Evolutionary conservation across 2,888 invertebrate genomes (phyloP).

Genomic region (Hirtodrosophila trivittata): DNA sequence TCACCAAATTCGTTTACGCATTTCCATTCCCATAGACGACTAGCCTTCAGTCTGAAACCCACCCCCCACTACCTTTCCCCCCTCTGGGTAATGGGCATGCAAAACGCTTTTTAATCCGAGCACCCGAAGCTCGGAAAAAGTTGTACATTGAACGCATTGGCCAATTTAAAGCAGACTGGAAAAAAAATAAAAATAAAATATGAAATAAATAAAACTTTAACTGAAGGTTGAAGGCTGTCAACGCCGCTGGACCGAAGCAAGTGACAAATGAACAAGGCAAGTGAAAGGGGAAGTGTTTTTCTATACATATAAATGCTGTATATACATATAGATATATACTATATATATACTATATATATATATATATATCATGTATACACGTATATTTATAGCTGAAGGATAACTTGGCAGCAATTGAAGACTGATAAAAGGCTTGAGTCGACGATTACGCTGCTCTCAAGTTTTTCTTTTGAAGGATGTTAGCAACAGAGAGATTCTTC

Average conservation of each 20-base stretch:
- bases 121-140: conserved; percentile 28
- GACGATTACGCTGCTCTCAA: conserved; percentile 2
- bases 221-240: conserved; percentile 48
- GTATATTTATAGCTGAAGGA: background rate
- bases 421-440: no score
- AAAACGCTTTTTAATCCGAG: conserved; percentile 71
- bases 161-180: conserved; percentile 53
- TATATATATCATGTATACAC: background rate
- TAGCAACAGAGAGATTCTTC: no score
- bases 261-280: conserved; percentile 48
- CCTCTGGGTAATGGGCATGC: conserved; percentile 56
- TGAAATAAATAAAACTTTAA: conserved; percentile 30
- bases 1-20: conserved; percentile 71
- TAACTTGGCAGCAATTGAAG: background rate
- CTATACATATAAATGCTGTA: background rate
- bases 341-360: conserved; percentile 1
- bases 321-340: background rate
- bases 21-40: conserved; percentile 45
- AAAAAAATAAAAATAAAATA: conserved; percentile 9
- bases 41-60: background rate
- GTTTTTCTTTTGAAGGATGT: background rate
- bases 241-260: conserved; percentile 35
- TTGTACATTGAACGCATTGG: conserved; percentile 57
- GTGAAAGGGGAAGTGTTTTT: conserved; percentile 1
- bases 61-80: background rate